phyloP scores from a whole-genome alignment of 2,113 vertebrate species.

The Lipophrys pholis region DNA sequence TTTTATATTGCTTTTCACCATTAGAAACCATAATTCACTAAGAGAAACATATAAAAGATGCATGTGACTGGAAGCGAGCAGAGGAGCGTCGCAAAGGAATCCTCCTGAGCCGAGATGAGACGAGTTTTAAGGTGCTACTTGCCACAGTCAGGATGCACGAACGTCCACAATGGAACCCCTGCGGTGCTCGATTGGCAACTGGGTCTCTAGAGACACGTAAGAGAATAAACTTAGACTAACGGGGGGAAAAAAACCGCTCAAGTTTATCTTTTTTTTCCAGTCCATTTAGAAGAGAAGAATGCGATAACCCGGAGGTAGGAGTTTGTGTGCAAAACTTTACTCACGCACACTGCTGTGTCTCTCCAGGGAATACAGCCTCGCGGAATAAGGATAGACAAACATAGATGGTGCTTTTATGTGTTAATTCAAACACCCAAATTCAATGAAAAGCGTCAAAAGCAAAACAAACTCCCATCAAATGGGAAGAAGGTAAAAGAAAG shows the following conservation, averaged over 20 bases:
- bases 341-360: background rate
- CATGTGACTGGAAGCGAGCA: background rate
- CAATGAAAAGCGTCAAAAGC: too few relatives aligned
- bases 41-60: background rate
- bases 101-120: background rate
- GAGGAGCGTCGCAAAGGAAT: background rate
- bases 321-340: background rate
- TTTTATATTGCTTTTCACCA: background rate
- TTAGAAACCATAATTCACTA: background rate
- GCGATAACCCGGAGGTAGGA: background rate
- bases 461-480: too few relatives aligned
- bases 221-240: background rate
- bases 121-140: background rate
- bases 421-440: too few relatives aligned
- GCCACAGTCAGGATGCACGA: constrained; percentile 24
- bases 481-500: too few relatives aligned
- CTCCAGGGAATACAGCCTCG: background rate
- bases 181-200: constrained; percentile 23
- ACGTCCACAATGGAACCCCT: constrained; percentile 18
- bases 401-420: too few relatives aligned
- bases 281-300: background rate
- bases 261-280: background rate
- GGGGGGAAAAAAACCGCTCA: background rate
- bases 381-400: background rate
- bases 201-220: background rate